Base-by-base conservation (phyloP, 2,113 vertebrate genomes). In the Xenotilapia flavipinnis region DNA sequence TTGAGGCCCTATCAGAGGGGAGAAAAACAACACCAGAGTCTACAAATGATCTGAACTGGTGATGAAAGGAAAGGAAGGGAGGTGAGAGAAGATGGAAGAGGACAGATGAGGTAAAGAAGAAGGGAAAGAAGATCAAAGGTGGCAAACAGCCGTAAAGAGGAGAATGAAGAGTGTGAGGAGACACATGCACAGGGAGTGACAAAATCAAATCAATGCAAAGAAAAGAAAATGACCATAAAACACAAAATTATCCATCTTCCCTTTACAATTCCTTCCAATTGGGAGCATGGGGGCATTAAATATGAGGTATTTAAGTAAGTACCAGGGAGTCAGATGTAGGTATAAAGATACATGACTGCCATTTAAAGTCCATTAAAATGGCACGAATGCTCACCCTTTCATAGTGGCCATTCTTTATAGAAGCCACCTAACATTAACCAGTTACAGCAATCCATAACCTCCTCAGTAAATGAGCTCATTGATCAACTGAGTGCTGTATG, bases 311-410 rank as follows among this genome's bases (percentile, higher is more conserved):
- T 91, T 80, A 80, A 84, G 83, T 14, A 86, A 53, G 54, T 14
- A 10, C 9, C 23, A 86, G 65, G 90, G 84, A 81, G 86, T 55
- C 49, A 36, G 87, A 68, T 51, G 65, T 45, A 73, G 83, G 79
- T 85, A 88, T 86, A 68, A 90, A 94, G 95, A 95, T 75, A 26
- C 91, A 95, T 92, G 80, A 87, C 84, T 26, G 82, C 85, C 89
- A 94, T 95, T 94, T 91, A 91, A 94, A 94, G 83, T 85, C 91
- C 89, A 95, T 95, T 93, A 94, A 86, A 89, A 80, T 11, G n/a
- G 49, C 73, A 26, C 21, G 42, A 92, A 88, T 49, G 45, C 17
- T 31, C 45, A 51, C 45, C 82, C 47, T 45, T 79, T 82, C 51
- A 55, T 33, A 47, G 45, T 3, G 10, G 54, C 85, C 56, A 87